Conservation (phyloP, 2,113 vertebrate species). For the Mesembrinibis cayennensis region DNA sequence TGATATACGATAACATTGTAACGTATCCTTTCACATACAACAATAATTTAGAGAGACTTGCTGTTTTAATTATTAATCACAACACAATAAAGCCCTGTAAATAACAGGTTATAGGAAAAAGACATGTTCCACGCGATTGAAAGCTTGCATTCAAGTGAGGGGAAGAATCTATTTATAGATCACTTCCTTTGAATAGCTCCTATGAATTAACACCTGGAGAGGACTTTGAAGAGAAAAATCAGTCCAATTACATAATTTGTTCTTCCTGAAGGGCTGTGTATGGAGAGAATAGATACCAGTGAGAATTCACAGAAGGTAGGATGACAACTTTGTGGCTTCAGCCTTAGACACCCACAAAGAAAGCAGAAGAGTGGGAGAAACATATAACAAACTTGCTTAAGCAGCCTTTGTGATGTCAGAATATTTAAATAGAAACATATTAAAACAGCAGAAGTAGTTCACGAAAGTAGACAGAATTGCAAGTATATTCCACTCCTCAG, state of each 20-base stretch:
- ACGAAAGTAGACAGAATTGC: not conserved
- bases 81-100: not conserved
- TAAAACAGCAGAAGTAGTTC: not conserved
- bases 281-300: not conserved
- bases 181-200: not conserved
- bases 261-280: not conserved
- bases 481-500: not conserved
- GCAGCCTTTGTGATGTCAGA: not conserved
- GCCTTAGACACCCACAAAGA: not conserved
- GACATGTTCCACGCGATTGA: not conserved
- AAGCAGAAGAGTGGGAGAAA: not conserved
- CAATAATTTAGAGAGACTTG: not conserved
- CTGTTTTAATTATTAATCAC: not conserved
- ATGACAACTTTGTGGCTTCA: not conserved
- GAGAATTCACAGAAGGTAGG: not conserved
- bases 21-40: not conserved
- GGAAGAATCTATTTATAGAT: not conserved
- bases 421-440: not conserved
- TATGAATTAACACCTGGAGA: not conserved
- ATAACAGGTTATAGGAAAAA: not conserved
- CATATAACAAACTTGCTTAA: not conserved
- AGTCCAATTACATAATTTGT: not conserved
- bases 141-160: not conserved
- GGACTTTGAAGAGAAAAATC: not conserved
- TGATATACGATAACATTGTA: not conserved